Percentiles rank a stretch among this genome's conserved stretches.
Evolutionary conservation across 1,140 invertebrate genomes (phyloP).

Genomic region (Antheraea mylitta): DNA sequence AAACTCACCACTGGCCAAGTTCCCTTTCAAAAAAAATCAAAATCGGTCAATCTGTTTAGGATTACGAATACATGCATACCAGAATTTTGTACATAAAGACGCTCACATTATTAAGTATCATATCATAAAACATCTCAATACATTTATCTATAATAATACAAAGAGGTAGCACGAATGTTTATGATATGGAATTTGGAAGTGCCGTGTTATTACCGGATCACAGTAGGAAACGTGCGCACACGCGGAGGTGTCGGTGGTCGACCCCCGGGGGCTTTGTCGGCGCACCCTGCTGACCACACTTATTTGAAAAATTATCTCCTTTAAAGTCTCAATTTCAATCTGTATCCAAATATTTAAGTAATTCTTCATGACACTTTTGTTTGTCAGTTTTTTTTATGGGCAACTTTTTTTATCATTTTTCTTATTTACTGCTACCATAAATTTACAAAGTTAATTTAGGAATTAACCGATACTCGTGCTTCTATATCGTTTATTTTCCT

Average conservation of each 20-base stretch:
- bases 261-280: conserved; percentile 67
- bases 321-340: background rate
- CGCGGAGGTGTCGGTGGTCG: background rate
- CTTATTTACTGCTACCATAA: background rate
- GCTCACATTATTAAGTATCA: background rate
- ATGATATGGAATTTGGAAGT: conserved; percentile 27
- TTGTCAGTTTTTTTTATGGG: background rate
- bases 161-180: conserved; percentile 31
- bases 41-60: too few species aligned
- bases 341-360: background rate
- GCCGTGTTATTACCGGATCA: conserved; percentile 54
- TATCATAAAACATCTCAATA: conserved; percentile 3
- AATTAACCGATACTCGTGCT: too few species aligned
- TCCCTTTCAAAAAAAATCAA: too few species aligned
- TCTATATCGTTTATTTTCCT: too few species aligned
- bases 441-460: too few species aligned
- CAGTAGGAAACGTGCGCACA: conserved; percentile 36
- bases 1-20: too few species aligned
- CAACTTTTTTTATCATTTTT: background rate
- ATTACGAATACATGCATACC: too few species aligned
- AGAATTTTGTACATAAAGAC: background rate
- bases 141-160: conserved; percentile 14
- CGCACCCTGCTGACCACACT: conserved; percentile 58
- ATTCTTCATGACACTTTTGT: background rate
- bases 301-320: conserved; percentile 64